Evolutionary conservation across 2,888 invertebrate species (phyloP).

Genomic region (Vanessa cardui): DNA sequence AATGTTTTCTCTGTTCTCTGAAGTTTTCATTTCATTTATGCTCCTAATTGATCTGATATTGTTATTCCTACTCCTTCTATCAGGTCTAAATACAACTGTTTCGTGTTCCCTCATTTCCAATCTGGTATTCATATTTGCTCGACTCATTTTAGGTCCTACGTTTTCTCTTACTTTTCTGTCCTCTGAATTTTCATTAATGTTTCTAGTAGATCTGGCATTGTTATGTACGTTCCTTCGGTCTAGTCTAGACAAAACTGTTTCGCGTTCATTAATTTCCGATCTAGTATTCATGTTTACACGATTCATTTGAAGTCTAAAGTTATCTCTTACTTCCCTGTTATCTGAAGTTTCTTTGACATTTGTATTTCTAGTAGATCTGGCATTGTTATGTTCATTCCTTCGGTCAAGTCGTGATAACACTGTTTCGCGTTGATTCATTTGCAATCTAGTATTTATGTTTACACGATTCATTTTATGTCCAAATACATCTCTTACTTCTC

Average conservation of each 20-base stretch:
- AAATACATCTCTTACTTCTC: too few relatives aligned
- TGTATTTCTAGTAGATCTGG: background rate
- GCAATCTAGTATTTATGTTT: too few relatives aligned
- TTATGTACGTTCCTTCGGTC: background rate
- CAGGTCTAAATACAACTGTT: too few relatives aligned
- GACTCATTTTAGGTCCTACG: background rate
- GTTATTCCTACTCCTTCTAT: too few relatives aligned
- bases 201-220: background rate
- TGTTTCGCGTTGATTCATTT: background rate
- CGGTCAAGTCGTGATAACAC: too few relatives aligned
- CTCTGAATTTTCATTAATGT: background rate
- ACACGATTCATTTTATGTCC: too few relatives aligned
- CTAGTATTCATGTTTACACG: background rate
- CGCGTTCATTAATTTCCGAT: background rate
- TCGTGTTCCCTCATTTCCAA: too few relatives aligned
- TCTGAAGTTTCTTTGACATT: background rate
- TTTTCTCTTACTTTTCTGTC: background rate
- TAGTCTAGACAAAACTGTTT: background rate
- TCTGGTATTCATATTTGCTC: too few relatives aligned
- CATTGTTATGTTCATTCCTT: too few relatives aligned
- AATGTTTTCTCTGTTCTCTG: too few relatives aligned
- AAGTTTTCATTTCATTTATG: too few relatives aligned
- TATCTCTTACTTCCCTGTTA: background rate
- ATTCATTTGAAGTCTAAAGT: background rate
- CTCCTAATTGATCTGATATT: too few relatives aligned